Percentiles rank a stretch among this genome's conserved stretches.
Evolutionary conservation across 1,140 invertebrate species (phyloP).

Genomic region (Drosophila seguyi): DNA sequence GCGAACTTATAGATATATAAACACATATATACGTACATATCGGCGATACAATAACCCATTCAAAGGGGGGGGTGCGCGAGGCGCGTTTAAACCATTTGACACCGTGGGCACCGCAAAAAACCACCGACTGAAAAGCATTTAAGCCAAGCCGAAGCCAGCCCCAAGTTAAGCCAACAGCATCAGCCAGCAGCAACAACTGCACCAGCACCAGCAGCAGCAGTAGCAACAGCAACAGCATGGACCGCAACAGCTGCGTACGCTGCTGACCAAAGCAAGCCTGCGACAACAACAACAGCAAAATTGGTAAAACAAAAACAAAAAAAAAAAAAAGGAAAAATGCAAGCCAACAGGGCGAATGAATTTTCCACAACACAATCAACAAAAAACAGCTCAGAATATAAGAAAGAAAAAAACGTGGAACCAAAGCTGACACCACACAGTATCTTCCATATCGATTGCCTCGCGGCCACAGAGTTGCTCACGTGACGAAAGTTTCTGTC

Average conservation of each 20-base stretch:
- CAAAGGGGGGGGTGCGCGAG: constrained; percentile 42
- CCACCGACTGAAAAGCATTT: constrained; percentile 57
- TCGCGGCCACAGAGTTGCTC: constrained; percentile 26
- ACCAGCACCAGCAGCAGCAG: constrained; percentile 37
- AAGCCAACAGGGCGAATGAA: constrained; percentile 59
- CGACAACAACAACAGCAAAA: constrained; percentile 33
- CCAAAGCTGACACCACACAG: constrained; percentile 42
- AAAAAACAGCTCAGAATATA: constrained; percentile 38
- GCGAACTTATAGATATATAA: constrained; percentile 29
- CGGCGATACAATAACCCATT: constrained; percentile 48
- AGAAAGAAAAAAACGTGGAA: constrained; percentile 23
- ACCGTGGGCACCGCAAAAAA: constrained; percentile 46
- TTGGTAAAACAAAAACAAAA: constrained; percentile 13
- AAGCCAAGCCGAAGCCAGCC: constrained; percentile 60
- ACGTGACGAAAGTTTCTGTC: constrained; percentile 36
- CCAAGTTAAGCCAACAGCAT: constrained; percentile 67
- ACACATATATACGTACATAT: not conserved
- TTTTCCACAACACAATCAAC: constrained; percentile 56
- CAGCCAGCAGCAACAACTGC: constrained; percentile 44
- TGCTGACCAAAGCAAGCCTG: constrained; percentile 59
- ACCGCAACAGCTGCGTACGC: constrained; percentile 65
- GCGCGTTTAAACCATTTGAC: constrained; percentile 78
- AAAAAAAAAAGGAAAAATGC: no score
- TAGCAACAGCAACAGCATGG: constrained; percentile 40
- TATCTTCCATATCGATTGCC: constrained; percentile 52